phyloP scores from a whole-genome alignment of 2,888 invertebrate genomes.

The Anthoptus insignis region DNA sequence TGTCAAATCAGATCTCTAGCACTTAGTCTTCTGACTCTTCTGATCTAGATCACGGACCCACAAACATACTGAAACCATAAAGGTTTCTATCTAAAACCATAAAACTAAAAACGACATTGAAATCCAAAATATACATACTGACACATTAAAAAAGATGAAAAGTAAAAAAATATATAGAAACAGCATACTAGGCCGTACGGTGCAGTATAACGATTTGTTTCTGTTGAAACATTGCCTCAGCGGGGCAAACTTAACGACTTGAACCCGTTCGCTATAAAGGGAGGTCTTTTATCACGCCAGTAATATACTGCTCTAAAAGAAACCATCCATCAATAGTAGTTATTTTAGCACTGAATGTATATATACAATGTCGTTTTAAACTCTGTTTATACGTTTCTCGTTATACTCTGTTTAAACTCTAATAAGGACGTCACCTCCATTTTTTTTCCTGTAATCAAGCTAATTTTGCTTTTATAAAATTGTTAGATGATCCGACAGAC shows the following conservation, averaged over 20 bases:
- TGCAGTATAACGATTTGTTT: slow-evolving; percentile 47
- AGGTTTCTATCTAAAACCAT: too few relatives aligned
- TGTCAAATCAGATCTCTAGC: too few relatives aligned
- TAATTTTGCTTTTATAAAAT: too few relatives aligned
- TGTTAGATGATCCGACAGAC: too few relatives aligned
- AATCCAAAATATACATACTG: neutral
- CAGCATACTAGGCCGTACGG: slow-evolving; percentile 36
- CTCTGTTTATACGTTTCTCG: slow-evolving; percentile 6
- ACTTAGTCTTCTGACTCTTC: too few relatives aligned
- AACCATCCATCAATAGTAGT: slow-evolving; percentile 42
- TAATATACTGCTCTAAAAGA: slow-evolving; percentile 39
- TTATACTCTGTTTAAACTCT: neutral
- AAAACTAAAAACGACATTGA: too few relatives aligned
- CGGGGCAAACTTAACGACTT: slow-evolving; percentile 40
- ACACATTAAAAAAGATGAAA: slow-evolving; percentile 2
- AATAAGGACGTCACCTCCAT: neutral
- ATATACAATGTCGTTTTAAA: slow-evolving; percentile 12
- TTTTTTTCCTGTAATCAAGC: neutral
- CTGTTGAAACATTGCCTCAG: slow-evolving; percentile 44
- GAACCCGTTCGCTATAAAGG: slow-evolving; percentile 39
- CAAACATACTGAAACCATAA: too few relatives aligned
- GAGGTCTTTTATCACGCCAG: slow-evolving; percentile 41
- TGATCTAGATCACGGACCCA: too few relatives aligned
- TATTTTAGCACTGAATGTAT: slow-evolving; percentile 30
- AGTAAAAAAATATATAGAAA: slow-evolving; percentile 15